Evolutionary conservation across 2,797 vertebrate genomes (phyloP).

Genomic region (Heterohyrax brucei): DNA sequence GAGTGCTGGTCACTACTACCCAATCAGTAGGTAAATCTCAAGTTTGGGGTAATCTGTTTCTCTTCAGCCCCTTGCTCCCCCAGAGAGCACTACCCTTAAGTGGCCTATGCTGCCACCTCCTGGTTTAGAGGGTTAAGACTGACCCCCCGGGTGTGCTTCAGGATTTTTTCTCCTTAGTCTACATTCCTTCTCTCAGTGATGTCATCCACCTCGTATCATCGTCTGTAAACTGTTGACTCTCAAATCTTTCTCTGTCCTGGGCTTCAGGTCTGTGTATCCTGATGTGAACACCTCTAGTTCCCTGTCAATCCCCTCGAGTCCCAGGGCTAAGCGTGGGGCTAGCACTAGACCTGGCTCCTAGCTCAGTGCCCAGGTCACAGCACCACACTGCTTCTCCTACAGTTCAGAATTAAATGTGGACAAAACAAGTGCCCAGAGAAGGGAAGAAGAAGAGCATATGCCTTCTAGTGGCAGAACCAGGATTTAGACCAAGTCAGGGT

Average conservation of each 20-base stretch:
- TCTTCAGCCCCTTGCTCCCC: neutral
- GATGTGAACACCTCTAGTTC: neutral
- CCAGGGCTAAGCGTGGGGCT: neutral
- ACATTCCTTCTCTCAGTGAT: neutral
- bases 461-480: neutral
- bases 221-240: neutral
- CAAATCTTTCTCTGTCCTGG: neutral
- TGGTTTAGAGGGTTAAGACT: slow-evolving; percentile 45
- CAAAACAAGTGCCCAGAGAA: neutral
- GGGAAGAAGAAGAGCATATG: rapidly evolving
- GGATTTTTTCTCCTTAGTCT: neutral
- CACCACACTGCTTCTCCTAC: neutral
- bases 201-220: neutral
- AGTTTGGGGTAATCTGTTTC: neutral
- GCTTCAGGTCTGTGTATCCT: neutral
- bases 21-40: neutral
- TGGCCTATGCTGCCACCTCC: slow-evolving; percentile 65
- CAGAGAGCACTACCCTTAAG: neutral
- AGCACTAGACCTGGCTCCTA: neutral
- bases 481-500: neutral
- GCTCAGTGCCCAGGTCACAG: neutral
- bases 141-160: neutral
- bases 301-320: neutral
- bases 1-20: neutral
- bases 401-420: rapidly evolving